These are phyloP conservation scores for Carpatolechia fugitivella DNA, from an alignment of 2,888 invertebrate genomes.

Conservation along the genomic window DNA sequence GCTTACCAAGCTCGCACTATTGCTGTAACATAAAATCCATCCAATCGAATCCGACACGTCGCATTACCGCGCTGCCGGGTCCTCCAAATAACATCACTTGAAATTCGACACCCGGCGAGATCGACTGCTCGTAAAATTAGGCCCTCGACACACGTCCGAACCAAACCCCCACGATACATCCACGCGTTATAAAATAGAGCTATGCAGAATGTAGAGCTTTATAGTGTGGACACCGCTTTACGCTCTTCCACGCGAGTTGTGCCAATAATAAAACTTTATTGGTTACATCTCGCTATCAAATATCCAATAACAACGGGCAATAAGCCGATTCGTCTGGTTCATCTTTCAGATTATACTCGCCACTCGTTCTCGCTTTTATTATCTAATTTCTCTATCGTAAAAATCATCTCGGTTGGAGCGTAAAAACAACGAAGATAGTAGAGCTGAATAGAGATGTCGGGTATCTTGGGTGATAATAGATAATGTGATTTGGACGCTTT, in stretches of 20 bases:
- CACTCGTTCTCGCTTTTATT: constrained; percentile 45
- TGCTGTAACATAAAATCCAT: constrained; percentile 66
- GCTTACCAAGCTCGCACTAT: constrained; percentile 30
- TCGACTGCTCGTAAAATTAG: constrained; percentile 70
- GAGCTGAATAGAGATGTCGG: constrained; percentile 33
- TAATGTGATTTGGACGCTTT: constrained; percentile 40
- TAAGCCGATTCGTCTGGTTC: constrained; percentile 53
- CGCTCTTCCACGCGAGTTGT: constrained; percentile 52
- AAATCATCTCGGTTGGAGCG: constrained; percentile 31
- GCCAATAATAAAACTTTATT: constrained; percentile 67
- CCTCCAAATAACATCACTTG: constrained; percentile 66
- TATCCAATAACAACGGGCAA: constrained; percentile 60
- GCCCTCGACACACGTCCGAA: constrained; percentile 39
- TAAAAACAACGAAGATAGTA: constrained; percentile 31
- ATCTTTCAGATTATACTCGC: constrained; percentile 44
- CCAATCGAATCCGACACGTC: constrained; percentile 70
- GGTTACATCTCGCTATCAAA: constrained; percentile 63
- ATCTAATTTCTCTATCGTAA: constrained; percentile 41
- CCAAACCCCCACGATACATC: constrained; percentile 20
- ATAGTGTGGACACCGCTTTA: constrained; percentile 32
- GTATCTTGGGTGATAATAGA: constrained; percentile 42
- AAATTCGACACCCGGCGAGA: constrained; percentile 68
- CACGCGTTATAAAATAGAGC: background rate
- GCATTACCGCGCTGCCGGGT: constrained; percentile 55
- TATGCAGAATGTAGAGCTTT: background rate